Conservation (phyloP, 35 echinoderm and acorn worm genomes). For the Patiria miniata region DNA sequence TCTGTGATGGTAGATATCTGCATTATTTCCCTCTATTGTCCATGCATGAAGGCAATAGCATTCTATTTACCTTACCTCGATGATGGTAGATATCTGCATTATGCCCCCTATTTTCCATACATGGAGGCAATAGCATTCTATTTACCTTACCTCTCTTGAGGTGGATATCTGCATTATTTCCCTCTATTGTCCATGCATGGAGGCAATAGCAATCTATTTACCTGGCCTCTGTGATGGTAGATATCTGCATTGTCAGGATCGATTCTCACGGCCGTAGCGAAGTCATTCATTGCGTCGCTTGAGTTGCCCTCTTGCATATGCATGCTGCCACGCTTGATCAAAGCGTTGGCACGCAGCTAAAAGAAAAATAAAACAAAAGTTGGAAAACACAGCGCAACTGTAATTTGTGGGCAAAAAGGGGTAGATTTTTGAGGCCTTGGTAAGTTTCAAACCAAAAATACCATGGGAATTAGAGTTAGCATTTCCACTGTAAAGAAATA, state of each 20-base stretch:
- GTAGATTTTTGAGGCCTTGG: not conserved
- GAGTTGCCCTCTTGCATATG: slow-evolving; percentile 95
- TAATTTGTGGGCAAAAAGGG: not conserved
- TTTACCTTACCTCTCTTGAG: too few species aligned
- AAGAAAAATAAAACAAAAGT: slow-evolving; percentile 26
- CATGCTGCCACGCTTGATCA: slow-evolving; percentile 98
- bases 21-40: too few species aligned
- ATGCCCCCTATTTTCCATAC: too few species aligned
- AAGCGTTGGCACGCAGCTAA: slow-evolving; percentile 86
- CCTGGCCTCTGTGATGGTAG: slow-evolving; percentile 95
- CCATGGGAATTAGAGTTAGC: too few species aligned
- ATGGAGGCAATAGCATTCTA: too few species aligned
- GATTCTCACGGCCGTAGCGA: slow-evolving; percentile 67
- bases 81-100: too few species aligned
- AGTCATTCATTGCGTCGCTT: slow-evolving; percentile 73
- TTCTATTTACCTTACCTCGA: too few species aligned
- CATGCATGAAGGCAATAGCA: too few species aligned
- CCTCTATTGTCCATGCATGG: too few species aligned
- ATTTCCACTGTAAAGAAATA: too few species aligned
- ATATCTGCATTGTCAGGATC: slow-evolving; percentile 96
- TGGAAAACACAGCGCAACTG: not conserved
- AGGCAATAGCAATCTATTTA: not conserved
- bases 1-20: slow-evolving; percentile 93
- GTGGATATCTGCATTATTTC: too few species aligned
- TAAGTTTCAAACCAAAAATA: too few species aligned